A percentile compares a stretch with the other conserved stretches of the same genome.
These are phyloP conservation scores for Suricata suricatta DNA, from an alignment of 2,113 vertebrate genomes.

Conservation along the genomic window DNA sequence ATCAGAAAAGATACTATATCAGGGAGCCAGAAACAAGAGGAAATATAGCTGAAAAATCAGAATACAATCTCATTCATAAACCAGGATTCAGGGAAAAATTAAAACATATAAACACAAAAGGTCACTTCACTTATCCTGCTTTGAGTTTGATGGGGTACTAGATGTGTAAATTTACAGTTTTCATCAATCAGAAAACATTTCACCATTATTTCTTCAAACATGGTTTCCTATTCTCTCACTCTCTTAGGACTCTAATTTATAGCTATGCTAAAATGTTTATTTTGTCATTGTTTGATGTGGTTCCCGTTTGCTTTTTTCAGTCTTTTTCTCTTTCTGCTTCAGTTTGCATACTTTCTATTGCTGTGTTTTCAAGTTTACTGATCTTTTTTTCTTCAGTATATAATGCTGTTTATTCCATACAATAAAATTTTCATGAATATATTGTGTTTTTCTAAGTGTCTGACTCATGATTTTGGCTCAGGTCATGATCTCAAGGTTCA, in stretches of 20 bases:
- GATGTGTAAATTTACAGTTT: background rate
- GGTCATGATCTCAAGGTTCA: too few relatives aligned
- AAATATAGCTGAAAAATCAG: background rate
- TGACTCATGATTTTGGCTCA: too few relatives aligned
- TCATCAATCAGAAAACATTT: background rate
- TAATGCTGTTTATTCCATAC: background rate
- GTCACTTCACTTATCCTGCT: background rate
- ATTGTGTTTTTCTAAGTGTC: too few relatives aligned
- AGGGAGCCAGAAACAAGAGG: background rate
- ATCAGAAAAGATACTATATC: background rate
- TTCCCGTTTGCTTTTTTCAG: background rate
- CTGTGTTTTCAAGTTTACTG: constrained; percentile 10
- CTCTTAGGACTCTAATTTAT: background rate
- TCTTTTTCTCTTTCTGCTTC: background rate
- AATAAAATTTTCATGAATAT: background rate
- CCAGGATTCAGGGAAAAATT: background rate
- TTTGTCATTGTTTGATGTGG: background rate
- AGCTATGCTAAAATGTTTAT: background rate
- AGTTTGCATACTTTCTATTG: background rate
- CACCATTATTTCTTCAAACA: background rate
- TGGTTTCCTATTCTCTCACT: background rate
- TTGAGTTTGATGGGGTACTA: background rate
- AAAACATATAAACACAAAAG: constrained; percentile 25
- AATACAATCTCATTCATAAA: constrained; percentile 1
- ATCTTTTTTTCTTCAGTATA: constrained; percentile 15